phyloP scores from a whole-genome alignment of 2,113 vertebrate species.

The Rousettus leschenaultii region DNA sequence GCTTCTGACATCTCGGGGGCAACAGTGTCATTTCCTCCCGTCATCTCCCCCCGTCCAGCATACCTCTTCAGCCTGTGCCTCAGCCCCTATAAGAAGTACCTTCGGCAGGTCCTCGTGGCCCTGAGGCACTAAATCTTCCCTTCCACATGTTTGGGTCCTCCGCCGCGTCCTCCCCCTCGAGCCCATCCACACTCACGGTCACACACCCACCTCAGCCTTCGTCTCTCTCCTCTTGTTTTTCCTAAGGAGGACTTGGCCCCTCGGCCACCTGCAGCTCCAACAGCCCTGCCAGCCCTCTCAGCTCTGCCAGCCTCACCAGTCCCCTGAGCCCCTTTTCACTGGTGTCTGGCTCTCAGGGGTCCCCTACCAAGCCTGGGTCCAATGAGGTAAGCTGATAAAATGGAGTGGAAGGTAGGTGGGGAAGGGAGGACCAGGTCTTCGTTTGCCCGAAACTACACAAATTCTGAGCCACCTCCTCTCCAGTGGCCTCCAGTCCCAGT shows the following conservation, averaged over 20 bases:
- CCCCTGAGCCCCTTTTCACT: constrained; percentile 96
- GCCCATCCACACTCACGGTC: accelerated
- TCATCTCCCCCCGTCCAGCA: too few species aligned
- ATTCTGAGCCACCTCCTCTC: neutral
- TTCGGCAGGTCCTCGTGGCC: neutral
- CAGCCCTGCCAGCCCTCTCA: constrained; percentile 96
- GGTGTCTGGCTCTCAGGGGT: constrained; percentile 91
- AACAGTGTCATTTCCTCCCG: neutral
- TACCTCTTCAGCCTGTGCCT: neutral
- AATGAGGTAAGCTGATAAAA: constrained; percentile 89
- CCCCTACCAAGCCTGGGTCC: constrained; percentile 91
- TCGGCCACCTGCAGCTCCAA: constrained; percentile 93
- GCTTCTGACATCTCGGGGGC: neutral
- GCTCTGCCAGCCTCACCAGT: constrained; percentile 95
- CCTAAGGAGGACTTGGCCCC: constrained; percentile 85
- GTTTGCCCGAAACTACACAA: neutral
- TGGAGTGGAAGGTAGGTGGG: neutral
- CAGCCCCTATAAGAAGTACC: neutral
- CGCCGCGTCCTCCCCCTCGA: neutral
- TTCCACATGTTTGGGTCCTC: neutral
- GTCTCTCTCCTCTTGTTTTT: constrained; percentile 1
- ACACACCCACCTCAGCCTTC: neutral
- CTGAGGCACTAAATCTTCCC: neutral
- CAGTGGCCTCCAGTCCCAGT: neutral
- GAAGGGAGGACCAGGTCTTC: neutral